phyloP scores from a whole-genome alignment of 2,888 invertebrate genomes.

The Eupithecia dodoneata region DNA sequence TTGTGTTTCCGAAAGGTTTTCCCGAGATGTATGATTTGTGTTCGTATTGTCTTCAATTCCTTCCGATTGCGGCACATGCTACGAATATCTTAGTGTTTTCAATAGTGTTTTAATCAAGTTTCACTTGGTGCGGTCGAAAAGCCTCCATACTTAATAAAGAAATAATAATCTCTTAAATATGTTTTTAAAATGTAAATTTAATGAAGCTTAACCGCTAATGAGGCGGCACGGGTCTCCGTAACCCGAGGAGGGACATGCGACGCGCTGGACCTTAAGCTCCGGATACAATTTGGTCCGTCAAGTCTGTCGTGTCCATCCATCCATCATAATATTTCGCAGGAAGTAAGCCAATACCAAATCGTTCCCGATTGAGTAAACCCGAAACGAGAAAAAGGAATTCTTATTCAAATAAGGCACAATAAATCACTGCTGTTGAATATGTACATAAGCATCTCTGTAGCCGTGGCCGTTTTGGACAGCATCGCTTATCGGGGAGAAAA shows the following conservation, averaged over 20 bases:
- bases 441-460: conserved; percentile 58
- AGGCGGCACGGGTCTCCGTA: conserved; percentile 73
- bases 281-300: conserved; percentile 36
- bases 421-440: conserved; percentile 47
- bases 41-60: conserved; percentile 51
- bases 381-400: conserved; percentile 16
- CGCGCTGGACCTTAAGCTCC: conserved; percentile 42
- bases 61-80: conserved; percentile 49
- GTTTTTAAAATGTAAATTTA: conserved; percentile 51
- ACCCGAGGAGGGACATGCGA: conserved; percentile 50
- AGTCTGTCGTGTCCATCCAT: conserved; percentile 39
- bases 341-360: conserved; percentile 47
- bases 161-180: conserved; percentile 40
- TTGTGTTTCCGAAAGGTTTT: conserved; percentile 65
- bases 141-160: conserved; percentile 29
- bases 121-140: conserved; percentile 13
- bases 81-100: conserved; percentile 19
- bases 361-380: conserved; percentile 25
- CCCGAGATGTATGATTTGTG: conserved; percentile 59
- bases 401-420: conserved; percentile 33
- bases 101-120: not conserved
- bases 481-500: conserved; percentile 69
- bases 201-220: conserved; percentile 69
- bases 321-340: conserved; percentile 44
- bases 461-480: conserved; percentile 62